Evolutionary conservation across 2,797 vertebrate species (phyloP).

Genomic region (Hemibagrus guttatus): DNA sequence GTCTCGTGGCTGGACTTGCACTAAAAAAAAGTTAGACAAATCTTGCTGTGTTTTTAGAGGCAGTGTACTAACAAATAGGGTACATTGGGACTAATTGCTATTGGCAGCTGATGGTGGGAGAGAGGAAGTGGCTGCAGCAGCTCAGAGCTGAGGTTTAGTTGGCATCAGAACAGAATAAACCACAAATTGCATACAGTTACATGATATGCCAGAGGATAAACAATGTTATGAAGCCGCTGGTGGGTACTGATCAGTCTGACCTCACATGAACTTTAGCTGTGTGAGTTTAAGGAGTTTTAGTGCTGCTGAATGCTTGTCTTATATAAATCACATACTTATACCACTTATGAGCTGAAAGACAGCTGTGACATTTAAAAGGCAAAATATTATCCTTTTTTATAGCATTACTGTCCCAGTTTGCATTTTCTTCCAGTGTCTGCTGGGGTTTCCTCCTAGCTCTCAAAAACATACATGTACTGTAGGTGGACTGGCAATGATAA

Average conservation of each 20-base stretch:
- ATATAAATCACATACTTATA: background rate
- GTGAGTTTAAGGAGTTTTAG: background rate
- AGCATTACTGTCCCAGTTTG: background rate
- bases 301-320: background rate
- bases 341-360: background rate
- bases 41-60: background rate
- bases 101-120: slow-evolving; percentile 23
- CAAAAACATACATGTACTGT: background rate
- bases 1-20: background rate
- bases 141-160: slow-evolving; percentile 7
- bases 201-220: background rate
- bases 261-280: background rate
- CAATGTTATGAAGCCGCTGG: background rate
- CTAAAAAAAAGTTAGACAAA: background rate
- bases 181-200: background rate
- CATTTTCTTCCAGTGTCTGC: background rate
- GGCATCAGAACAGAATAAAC: slow-evolving; percentile 17
- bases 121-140: background rate
- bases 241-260: slow-evolving; percentile 4
- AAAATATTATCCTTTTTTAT: background rate
- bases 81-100: slow-evolving; percentile 16
- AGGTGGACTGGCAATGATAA: background rate
- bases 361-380: background rate
- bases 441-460: background rate
- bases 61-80: slow-evolving; percentile 6